Conservation (phyloP, 2,113 vertebrate species). For the Sphaerodactylus townsendi region DNA sequence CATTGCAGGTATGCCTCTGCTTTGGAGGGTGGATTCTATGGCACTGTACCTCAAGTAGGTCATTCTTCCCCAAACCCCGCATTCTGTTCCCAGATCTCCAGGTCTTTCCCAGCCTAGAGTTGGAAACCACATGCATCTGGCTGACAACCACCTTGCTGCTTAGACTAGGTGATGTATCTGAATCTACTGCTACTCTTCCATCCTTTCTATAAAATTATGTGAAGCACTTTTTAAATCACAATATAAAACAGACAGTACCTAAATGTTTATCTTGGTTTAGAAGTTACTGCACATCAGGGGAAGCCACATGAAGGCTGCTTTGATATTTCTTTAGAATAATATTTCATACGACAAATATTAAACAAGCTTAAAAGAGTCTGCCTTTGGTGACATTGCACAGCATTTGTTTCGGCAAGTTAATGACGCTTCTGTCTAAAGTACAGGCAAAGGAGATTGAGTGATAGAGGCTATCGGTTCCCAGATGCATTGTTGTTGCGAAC, state of each 20-base stretch:
- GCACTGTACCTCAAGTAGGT: no score
- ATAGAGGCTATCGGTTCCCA: neutral
- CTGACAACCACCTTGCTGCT: no score
- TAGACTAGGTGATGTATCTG: no score
- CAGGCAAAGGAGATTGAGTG: neutral
- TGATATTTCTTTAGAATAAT: neutral
- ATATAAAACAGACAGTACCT: neutral
- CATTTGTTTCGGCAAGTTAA: neutral
- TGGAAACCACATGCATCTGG: no score
- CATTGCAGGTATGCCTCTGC: no score
- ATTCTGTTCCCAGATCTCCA: no score
- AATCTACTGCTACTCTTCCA: no score
- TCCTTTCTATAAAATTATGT: neutral
- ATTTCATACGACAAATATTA: neutral
- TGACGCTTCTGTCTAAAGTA: neutral
- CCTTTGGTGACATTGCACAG: neutral
- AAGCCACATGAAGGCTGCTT: neutral
- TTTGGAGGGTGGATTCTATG: neutral
- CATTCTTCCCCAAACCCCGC: no score
- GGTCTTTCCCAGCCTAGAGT: no score
- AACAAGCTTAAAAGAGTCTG: neutral
- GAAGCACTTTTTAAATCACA: neutral
- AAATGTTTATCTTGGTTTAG: neutral
- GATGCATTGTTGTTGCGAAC: neutral
- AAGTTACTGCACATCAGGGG: neutral